phyloP scores from a whole-genome alignment of 2,888 invertebrate genomes.

The Seira ritae region DNA sequence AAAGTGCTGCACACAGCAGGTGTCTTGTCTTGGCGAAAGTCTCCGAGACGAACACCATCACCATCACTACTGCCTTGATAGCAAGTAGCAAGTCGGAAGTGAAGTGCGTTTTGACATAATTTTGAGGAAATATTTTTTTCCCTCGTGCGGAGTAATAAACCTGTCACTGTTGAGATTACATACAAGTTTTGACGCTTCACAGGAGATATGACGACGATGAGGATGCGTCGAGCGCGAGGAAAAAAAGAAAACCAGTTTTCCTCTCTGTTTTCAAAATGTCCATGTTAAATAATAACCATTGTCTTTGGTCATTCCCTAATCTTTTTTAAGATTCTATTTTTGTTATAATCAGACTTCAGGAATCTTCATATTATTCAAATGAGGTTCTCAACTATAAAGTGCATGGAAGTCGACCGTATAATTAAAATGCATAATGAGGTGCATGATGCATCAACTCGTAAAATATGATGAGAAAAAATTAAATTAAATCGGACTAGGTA shows the following conservation, averaged over 20 bases:
- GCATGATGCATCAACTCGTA: conserved; percentile 38
- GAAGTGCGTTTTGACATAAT: conserved; percentile 11
- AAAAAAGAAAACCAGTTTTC: conserved; percentile 42
- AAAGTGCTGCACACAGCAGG: too few species aligned
- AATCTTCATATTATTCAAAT: conserved; percentile 6
- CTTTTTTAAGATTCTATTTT: too few species aligned
- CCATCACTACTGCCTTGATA: too few species aligned
- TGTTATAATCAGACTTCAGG: conserved; percentile 31
- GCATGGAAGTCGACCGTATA: conserved; percentile 30
- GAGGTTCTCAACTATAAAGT: neutral
- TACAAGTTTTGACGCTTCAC: conserved; percentile 37
- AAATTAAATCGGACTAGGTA: conserved; percentile 46
- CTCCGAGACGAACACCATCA: too few species aligned
- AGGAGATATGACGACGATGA: conserved; percentile 24
- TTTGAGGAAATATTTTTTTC: conserved; percentile 29
- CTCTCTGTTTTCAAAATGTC: conserved; percentile 30
- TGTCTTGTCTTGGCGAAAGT: too few species aligned
- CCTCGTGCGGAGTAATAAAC: conserved; percentile 38
- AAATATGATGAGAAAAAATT: conserved; percentile 47
- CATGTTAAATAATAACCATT: conserved; percentile 32
- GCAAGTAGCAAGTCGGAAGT: conserved; percentile 49
- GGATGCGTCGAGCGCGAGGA: neutral
- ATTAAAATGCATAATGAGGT: conserved; percentile 57
- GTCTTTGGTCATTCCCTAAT: conserved; percentile 36
- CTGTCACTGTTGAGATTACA: conserved; percentile 40